These are phyloP conservation scores for Gymnoscopelus microlampas DNA, from an alignment of 2,797 vertebrate species.

Conservation along the genomic window DNA sequence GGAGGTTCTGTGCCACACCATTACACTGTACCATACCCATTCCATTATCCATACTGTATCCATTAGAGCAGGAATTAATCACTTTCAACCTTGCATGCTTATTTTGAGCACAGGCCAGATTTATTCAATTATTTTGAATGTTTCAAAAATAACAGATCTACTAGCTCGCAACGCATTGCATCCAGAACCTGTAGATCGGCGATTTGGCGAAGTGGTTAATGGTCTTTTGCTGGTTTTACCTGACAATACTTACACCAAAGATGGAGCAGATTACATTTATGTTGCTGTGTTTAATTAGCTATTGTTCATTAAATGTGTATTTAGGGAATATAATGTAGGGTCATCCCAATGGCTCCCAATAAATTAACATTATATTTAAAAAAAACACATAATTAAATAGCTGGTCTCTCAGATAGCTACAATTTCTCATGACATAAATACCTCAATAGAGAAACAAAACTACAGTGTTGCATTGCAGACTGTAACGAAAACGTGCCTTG, in stretches of 20 bases:
- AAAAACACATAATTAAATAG: constrained; percentile 47
- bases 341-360: constrained; percentile 35
- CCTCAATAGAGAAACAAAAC: constrained; percentile 58
- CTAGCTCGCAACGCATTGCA: no score
- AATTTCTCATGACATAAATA: constrained; percentile 51
- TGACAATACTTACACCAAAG: constrained; percentile 49
- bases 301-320: not conserved
- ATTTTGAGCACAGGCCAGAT: no score
- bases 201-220: constrained; percentile 2
- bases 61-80: constrained; percentile 36
- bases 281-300: not conserved
- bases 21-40: constrained; percentile 30
- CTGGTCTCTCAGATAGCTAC: constrained; percentile 64
- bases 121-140: no score
- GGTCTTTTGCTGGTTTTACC: constrained; percentile 61
- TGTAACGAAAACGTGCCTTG: constrained; percentile 72
- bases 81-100: no score
- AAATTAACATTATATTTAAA: constrained; percentile 28
- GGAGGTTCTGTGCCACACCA: constrained; percentile 8
- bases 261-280: constrained; percentile 34
- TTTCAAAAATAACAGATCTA: no score
- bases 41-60: constrained; percentile 41
- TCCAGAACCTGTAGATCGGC: no score
- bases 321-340: constrained; percentile 9
- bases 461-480: constrained; percentile 50